Evolutionary conservation across 2,113 vertebrate species (phyloP), one percentile per base, ranked within the genome.

Genomic region (Mesitornis unicolor): DNA sequence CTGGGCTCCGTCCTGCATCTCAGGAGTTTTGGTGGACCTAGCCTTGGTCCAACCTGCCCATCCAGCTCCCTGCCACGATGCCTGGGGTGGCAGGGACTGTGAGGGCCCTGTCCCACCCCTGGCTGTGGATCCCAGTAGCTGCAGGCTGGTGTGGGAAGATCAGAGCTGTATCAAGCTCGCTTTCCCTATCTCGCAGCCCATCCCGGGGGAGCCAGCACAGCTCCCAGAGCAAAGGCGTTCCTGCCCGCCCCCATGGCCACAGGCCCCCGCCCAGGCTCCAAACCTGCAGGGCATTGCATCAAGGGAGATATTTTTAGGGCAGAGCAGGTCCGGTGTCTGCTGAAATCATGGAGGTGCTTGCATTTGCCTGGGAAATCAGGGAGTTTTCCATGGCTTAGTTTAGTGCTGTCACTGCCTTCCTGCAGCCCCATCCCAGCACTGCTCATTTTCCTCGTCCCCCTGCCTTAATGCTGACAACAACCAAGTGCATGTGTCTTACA

Each of bases 111-210:
- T 40, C 40, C 45, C 45, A 21, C 17, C 17, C 43, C 33, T 0
- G 6, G 54, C 22, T 56, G 67, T 2, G 45, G 75, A 57, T 80
- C 79, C 0, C 5, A 35, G 79, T 35, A 61, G 91, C 84, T 10
- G n/a, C 51, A 33, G 83, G 94, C 71, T 80, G 87, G 28, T 31
- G 61, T 61, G 87, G 71, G 83, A 84, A 60, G 83, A 87, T 80
- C 73, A 84, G 83, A 80, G 83, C 68, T 0, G 7, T 25, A 40
- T 50, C 3, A 4, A 40, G 10, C 43, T 84, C 2, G 3, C 24
- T 87, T 90, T 75, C 68, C 94, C 68, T 84, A 45, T 84, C 87
- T 80, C 8, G 5, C 51, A 87, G 69, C 69, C 53, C 51, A 14
- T 71, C 69, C 57, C 0, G 0, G 42, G 65, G 65, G 18, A 87